Base-by-base conservation (phyloP, 2,113 vertebrate species). In the Lampris incognitus region DNA sequence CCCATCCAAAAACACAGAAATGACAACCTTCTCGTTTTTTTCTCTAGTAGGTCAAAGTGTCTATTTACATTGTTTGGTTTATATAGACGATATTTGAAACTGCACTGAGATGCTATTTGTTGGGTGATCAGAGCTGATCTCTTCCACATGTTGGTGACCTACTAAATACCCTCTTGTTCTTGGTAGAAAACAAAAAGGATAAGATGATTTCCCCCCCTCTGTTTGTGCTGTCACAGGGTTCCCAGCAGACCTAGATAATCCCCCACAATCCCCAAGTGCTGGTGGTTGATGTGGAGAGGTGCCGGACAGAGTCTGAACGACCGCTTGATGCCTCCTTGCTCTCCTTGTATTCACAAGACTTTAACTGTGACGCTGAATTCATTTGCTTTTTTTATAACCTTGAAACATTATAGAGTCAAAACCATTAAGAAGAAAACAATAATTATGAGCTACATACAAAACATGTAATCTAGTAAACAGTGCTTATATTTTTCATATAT, bases 161-260 rank as follows among this genome's bases (percentile, higher is more conserved):
- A 11, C 8, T 69, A 52, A 9, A 8, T 5, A 40, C 5, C 37
- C 40, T 42, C 11, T 59, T 9, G 41, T 3, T n/a, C 2, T 24
- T 24, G 24, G 24, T 24, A 24, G 24, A 24, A 24, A 24, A 24
- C 24, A 24, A 24, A 24, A 24, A 24, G 24, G 24, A 24, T 24
- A 24, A 24, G 24, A 24, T 24, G 24, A 24, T 24, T 6, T 39
- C 2, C 36, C 46, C 50, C 66, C 13, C 44, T 85, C 9, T 41
- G 49, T 13, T 71, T 13, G 1, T 88, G 51, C 70, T 69, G 76
- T 40, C 0, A 72, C 90, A 99, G 98, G 98, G 97, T 83, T 98
- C 98, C 87, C 97, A 99, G 62, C 97, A 97, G 91, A 96, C 96
- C 89, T 97, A 95, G 94, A 79, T 66, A 76, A 85, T 65, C 87